Base-by-base conservation (phyloP, 2,113 vertebrate genomes). In the Chaetops frenatus region DNA sequence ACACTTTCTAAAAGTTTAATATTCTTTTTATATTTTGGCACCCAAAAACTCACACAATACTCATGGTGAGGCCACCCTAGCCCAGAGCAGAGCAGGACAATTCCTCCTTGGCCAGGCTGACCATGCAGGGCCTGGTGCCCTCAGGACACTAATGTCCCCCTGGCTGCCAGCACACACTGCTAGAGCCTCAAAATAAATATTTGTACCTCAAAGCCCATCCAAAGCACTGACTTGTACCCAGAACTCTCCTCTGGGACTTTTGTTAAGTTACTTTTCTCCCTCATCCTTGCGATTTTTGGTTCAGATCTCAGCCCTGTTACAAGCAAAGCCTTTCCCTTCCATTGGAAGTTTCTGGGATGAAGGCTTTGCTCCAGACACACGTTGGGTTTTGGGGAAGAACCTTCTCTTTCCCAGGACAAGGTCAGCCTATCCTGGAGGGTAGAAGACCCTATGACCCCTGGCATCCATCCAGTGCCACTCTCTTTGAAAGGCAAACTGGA, bases 31-130 rank as follows among this genome's bases (percentile, higher is more conserved):
- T 7, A 14, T 36, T 83, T 45, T 36, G 20, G 15, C 38, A 36
- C 27, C 4, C 27, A 31, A 62, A 53, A 8, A 21, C 17, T 33
- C 17, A 7, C 36, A 7, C 31, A 50, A 9, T 4, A 3, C 15
- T 51, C 25, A 12, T 31, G 31, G 10, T 35, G 66, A 60, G 31
- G 42, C 45, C n/a, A 18, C 2, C 35, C 54, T 9, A 23, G n/a
- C 28, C 29, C 29, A 58, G 54, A 28, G 6, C 15, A 51, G 24
- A 29, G 31, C 20, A 40, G 36, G 31, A 35, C 31, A n/a, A 10
- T 42, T 15, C 24, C 12, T 7, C 19, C 15, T 38, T 23, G 64
- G 18, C n/a, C 53, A 1, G 3, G 64, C 22, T 0, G 1, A n/a
- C n/a, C 64, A 17, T 57, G 42, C 42, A 33, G 64, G 64, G 42